Evolutionary conservation across 2,888 invertebrate genomes (phyloP).

Genomic region (Philonicus albiceps): DNA sequence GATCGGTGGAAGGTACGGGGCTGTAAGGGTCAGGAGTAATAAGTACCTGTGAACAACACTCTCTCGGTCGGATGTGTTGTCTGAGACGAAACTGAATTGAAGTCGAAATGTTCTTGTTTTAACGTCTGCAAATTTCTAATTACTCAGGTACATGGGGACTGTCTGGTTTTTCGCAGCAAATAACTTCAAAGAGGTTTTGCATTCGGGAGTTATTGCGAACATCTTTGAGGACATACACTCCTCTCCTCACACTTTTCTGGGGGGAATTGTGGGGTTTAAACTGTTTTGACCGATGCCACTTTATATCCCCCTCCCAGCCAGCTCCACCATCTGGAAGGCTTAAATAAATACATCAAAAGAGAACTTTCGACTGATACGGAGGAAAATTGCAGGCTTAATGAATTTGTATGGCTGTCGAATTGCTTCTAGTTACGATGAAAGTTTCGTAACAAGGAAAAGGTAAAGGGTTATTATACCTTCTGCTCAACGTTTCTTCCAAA

Average conservation of each 20-base stretch:
- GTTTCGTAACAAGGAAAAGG: neutral
- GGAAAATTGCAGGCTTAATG: neutral
- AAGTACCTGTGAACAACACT: neutral
- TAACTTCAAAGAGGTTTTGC: neutral
- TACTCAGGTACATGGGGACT: neutral
- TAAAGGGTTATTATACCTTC: neutral
- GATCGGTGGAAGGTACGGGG: neutral
- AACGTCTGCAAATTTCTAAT: neutral
- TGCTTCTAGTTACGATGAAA: neutral
- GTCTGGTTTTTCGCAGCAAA: neutral
- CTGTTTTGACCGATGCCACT: neutral
- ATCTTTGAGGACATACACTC: neutral
- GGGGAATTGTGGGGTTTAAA: neutral
- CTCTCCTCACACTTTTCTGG: neutral
- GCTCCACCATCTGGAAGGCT: neutral
- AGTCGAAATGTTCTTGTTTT: neutral
- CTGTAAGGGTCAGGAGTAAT: neutral
- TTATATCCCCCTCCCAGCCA: neutral
- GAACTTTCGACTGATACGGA: neutral
- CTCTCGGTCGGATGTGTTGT: neutral
- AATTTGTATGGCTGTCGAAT: neutral
- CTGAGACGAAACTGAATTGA: neutral
- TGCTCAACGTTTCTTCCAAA: neutral
- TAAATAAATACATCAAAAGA: neutral
- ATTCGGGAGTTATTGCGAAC: neutral